These are phyloP conservation scores for Danio albolineatus DNA, from an alignment of 2,797 vertebrate species.

Conservation along the genomic window DNA sequence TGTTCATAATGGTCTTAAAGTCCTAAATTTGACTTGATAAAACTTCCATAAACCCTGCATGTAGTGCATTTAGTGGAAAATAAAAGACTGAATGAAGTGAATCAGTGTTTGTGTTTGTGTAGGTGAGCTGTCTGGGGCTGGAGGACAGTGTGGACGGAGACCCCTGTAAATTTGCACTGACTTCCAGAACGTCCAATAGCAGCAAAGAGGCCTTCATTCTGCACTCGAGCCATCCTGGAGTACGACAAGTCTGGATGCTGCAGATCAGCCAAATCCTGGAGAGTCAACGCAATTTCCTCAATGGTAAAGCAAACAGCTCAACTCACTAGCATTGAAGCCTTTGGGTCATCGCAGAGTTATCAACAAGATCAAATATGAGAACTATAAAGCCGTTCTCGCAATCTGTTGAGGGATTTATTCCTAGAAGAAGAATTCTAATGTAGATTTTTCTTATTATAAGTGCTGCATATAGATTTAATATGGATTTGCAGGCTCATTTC, in stretches of 20 bases:
- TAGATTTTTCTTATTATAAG: no score
- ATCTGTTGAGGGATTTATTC: no score
- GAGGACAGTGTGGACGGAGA: constrained; percentile 94
- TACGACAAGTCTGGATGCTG: constrained; percentile 95
- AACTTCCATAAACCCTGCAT: no score
- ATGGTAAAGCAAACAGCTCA: constrained; percentile 77
- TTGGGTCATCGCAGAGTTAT: not conserved
- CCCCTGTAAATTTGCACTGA: constrained; percentile 94
- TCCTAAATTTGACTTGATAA: not conserved
- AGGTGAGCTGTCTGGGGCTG: constrained; percentile 95
- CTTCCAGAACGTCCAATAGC: constrained; percentile 85
- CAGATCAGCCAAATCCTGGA: constrained; percentile 98
- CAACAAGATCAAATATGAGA: no score
- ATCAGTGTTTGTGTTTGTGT: constrained; percentile 15
- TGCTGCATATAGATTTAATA: no score
- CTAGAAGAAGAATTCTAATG: no score
- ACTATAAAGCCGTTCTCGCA: no score
- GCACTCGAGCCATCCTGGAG: constrained; percentile 91
- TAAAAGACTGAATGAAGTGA: not conserved
- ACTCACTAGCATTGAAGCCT: not conserved
- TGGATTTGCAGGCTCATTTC: no score
- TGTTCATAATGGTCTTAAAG: no score
- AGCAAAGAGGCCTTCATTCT: constrained; percentile 87
- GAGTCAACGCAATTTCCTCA: constrained; percentile 97
- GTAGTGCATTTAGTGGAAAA: no score